phyloP scores from a whole-genome alignment of 2,797 vertebrate genomes.

The Pelodytes ibericus region DNA sequence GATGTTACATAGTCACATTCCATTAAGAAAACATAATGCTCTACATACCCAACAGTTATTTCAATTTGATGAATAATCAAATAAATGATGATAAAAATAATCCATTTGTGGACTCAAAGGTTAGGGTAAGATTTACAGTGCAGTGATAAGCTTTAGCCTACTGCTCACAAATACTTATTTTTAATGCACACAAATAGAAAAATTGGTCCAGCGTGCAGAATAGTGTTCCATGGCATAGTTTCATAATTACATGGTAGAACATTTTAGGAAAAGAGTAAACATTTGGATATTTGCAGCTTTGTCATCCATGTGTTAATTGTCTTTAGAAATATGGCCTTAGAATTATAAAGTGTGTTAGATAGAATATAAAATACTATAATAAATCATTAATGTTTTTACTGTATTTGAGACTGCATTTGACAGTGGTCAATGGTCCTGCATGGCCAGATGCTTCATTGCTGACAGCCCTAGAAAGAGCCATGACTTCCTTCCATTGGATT shows the following conservation, averaged over 20 bases:
- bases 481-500: too few species aligned
- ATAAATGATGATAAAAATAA: background rate
- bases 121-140: constrained; percentile 19
- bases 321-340: background rate
- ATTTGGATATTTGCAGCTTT: too few species aligned
- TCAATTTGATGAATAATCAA: too few species aligned
- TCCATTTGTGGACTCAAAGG: constrained; percentile 13
- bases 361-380: too few species aligned
- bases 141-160: background rate
- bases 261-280: background rate
- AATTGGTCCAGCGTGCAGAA: too few species aligned
- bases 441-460: too few species aligned
- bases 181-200: background rate
- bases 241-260: background rate
- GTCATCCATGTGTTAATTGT: background rate
- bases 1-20: background rate
- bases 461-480: too few species aligned
- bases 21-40: background rate
- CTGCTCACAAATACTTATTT: background rate
- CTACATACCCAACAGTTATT: background rate
- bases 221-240: background rate
- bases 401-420: too few species aligned
- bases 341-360: too few species aligned
- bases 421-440: too few species aligned
- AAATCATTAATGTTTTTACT: too few species aligned